Conservation (phyloP, 2,113 vertebrate species). For the Peromyscus polionotus region DNA sequence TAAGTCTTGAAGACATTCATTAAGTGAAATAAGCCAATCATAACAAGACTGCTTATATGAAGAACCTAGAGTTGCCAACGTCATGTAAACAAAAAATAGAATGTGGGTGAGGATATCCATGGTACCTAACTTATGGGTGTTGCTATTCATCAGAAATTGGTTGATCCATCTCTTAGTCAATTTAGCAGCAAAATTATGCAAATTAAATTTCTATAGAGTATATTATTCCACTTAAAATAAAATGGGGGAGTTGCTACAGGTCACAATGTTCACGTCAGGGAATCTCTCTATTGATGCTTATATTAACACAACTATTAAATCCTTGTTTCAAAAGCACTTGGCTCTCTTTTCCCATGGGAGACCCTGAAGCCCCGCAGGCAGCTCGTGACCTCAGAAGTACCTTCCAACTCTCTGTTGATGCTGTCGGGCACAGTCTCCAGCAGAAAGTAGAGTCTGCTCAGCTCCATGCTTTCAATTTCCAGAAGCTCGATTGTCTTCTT, state of each 20-base stretch:
- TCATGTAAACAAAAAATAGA: not conserved
- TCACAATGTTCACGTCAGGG: not conserved
- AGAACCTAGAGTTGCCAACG: not conserved
- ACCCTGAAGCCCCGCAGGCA: not conserved
- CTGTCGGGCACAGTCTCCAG: conserved; percentile 78
- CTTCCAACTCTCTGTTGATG: conserved; percentile 87
- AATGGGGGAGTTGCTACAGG: not conserved
- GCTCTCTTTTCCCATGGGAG: not conserved
- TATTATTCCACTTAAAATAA: not conserved
- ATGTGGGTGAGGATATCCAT: not conserved
- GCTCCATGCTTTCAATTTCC: conserved; percentile 92
- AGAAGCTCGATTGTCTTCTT: conserved; percentile 86
- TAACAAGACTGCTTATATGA: not conserved
- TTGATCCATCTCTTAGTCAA: not conserved
- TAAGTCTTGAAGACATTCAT: not conserved
- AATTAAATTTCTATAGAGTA: not conserved
- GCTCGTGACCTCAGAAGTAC: conserved; percentile 69
- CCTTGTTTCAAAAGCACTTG: not conserved
- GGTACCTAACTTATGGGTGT: not conserved
- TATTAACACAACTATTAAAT: not conserved
- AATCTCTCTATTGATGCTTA: conserved; percentile 28
- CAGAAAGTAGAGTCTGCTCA: conserved; percentile 87
- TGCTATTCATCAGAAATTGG: not conserved
- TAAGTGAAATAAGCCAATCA: conserved; percentile 41
- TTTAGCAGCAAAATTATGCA: conserved; percentile 29